These are phyloP conservation scores for Stenurella melanura DNA, from an alignment of 2,888 invertebrate genomes.

Conservation along the genomic window DNA sequence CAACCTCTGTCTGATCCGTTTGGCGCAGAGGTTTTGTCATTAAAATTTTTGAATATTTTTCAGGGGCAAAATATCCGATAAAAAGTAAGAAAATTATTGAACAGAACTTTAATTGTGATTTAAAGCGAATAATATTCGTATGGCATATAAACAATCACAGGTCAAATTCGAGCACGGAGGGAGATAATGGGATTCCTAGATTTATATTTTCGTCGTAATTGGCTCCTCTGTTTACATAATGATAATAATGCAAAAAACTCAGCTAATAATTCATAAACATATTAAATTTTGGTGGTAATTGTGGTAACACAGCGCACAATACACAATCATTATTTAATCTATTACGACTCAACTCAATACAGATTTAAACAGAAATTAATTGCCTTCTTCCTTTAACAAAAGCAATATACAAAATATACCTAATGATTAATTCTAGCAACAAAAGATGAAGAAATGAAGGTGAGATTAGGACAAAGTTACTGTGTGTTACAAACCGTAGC, in stretches of 20 bases:
- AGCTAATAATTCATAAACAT: neutral
- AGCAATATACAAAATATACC: slow-evolving; percentile 1
- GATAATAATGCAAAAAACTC: neutral
- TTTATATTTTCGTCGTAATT: neutral
- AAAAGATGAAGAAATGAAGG: slow-evolving; percentile 43
- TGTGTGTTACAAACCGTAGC: slow-evolving; percentile 25
- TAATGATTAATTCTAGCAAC: slow-evolving; percentile 41
- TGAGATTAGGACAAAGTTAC: slow-evolving; percentile 44
- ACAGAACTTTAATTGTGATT: too few relatives aligned
- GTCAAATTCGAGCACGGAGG: neutral
- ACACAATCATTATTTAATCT: neutral
- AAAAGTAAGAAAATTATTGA: too few relatives aligned
- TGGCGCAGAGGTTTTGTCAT: too few relatives aligned
- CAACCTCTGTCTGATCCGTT: too few relatives aligned
- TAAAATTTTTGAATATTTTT: too few relatives aligned
- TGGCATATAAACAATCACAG: too few relatives aligned
- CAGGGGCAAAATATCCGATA: too few relatives aligned
- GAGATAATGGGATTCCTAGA: neutral
- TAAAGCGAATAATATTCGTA: too few relatives aligned
- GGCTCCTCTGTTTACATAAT: neutral
- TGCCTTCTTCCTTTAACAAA: neutral
- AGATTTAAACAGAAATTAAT: neutral
- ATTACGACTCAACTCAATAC: neutral
- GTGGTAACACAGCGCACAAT: neutral
- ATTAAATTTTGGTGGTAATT: neutral